Evolutionary conservation across 2,797 vertebrate genomes (phyloP), one percentile per base, ranked within the genome.

Genomic region (Ceyx erithaca): DNA sequence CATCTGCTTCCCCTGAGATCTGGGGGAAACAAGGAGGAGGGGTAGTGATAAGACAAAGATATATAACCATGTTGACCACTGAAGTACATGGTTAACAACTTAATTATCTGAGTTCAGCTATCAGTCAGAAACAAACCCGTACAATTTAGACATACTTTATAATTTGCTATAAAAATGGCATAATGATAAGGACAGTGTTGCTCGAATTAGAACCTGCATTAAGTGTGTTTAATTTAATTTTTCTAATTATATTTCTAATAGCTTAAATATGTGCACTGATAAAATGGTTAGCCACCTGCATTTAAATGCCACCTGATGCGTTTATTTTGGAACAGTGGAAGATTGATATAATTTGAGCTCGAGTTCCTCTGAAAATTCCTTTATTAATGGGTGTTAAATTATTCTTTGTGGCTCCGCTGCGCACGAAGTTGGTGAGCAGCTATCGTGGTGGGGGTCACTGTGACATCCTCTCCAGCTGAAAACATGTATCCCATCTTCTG

Each of bases 171-270:
- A 96, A 96, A 97, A 97, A 97, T 89, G 96, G 94, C 95, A 96
- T 95, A 81, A 95, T 77, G 95, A 96, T 97, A 97, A 97, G 96
- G 95, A 96, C 95, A 69, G 92, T 91, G 92, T 88, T 52, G 86
- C 89, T 92, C 12, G 95, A 97, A 96, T 97, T 96, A 95, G 90
- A 97, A 93, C 86, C 94, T 64, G 94, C 94, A 92, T 96, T 96
- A 97, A 98, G 96, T 96, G 92, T 95, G 89, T 97, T 97, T 97
- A 97, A 97, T 98, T 98, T 97, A 95, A 97, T 98, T 97, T 98
- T 97, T 97, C 94, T 98, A 98, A 98, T 98, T 98, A 97, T 97
- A 98, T 97, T 97, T 96, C 96, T 97, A 97, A 98, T 97, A 97
- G 96, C 95, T 97, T 97, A 97, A 97, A 97, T 97, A 94, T 94